Evolutionary conservation across 1,140 invertebrate species (phyloP).

Genomic region (Lepidostoma basale): DNA sequence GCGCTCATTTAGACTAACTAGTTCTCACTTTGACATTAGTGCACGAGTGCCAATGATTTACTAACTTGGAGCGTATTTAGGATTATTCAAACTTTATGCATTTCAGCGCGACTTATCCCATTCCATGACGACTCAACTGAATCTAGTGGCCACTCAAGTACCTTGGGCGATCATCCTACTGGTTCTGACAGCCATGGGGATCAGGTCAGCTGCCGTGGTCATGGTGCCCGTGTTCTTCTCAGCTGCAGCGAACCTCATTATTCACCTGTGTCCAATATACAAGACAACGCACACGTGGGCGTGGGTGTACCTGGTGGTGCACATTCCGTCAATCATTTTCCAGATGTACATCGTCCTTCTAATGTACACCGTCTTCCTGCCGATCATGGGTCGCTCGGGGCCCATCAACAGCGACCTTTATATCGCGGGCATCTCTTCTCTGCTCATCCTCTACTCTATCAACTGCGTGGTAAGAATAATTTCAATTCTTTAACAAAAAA

Average conservation of each 20-base stretch:
- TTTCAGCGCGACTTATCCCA: constrained; percentile 32
- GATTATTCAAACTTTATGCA: too few relatives aligned
- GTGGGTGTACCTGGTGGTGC: constrained; percentile 29
- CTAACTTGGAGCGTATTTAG: too few relatives aligned
- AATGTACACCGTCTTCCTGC: constrained; percentile 28
- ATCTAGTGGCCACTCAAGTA: constrained; percentile 36
- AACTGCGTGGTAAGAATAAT: constrained; percentile 34
- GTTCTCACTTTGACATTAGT: too few relatives aligned
- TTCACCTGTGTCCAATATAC: constrained; percentile 36
- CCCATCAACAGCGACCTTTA: constrained; percentile 39
- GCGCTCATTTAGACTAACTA: too few relatives aligned
- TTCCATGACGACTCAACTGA: constrained; percentile 33
- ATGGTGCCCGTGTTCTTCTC: constrained; percentile 28
- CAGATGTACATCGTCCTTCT: constrained; percentile 28
- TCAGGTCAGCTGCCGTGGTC: constrained; percentile 28
- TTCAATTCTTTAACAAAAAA: too few relatives aligned
- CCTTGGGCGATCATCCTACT: constrained; percentile 31
- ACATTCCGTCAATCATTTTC: constrained; percentile 28
- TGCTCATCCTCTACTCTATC: constrained; percentile 5
- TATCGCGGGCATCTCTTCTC: constrained; percentile 21
- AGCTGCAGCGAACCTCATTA: constrained; percentile 31
- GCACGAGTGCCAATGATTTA: too few relatives aligned
- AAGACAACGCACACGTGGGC: constrained; percentile 34
- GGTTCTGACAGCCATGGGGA: constrained; percentile 25
- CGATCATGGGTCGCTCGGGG: constrained; percentile 36